Base-by-base conservation (phyloP, 2,113 vertebrate genomes). In the Dicaeum eximium region DNA sequence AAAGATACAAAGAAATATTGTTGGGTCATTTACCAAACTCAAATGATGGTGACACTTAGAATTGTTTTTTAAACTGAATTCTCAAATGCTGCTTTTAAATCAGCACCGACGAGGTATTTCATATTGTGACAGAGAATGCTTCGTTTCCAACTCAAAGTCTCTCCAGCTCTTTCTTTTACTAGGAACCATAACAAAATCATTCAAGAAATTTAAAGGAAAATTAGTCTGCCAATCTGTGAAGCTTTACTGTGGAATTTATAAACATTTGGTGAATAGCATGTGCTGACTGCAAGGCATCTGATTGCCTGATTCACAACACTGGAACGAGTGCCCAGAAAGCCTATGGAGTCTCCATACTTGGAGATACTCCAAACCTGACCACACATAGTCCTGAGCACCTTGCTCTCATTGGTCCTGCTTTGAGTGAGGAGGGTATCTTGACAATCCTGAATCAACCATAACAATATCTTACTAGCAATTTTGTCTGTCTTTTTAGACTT, bases 401-500 rank as follows among this genome's bases (percentile, higher is more conserved):
- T 62, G 11, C 19, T 84, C 10, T 70, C 20, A 19, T 7, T 48
- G 28, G 53, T 45, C 28, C 56, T 90, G 25, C 69, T 74, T 58
- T 45, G 17, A 51, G 23, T 21, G 56, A 37, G 25, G 8, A 22
- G 4, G 13, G 5, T 84, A 45, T 42, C 50, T 45, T 53, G n/a
- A 45, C 28, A 57, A 5, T 78, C 42, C 8, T n/a, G 27, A 82
- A 27, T 74, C 62, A 44, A 89, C 11, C 14, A 37, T 47, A 24
- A 42, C 30, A 57, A 27, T 38, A 51, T n/a, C 44, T 90, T 88
- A 44, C 23, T 42, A 31, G 13, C 12, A 48, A 13, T 73, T 87
- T 73, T 73, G 44, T 90, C 31, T 93, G 33, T 96, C 30, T 67
- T 87, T 81, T 95, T 92, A 99, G 99, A 77, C 42, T 98, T 73